Evolutionary conservation across 2,797 vertebrate genomes (phyloP).

Genomic region (Danio kyathit): DNA sequence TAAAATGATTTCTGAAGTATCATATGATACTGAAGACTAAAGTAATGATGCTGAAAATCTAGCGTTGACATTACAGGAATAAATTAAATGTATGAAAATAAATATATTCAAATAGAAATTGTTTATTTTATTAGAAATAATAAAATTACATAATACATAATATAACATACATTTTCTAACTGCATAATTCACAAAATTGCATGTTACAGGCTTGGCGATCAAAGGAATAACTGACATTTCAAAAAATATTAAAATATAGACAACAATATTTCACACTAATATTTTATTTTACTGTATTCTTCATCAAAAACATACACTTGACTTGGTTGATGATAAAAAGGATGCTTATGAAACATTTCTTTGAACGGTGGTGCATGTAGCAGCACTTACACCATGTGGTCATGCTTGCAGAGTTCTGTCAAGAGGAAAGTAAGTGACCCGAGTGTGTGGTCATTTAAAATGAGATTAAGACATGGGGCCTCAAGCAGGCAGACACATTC

Average conservation of each 20-base stretch:
- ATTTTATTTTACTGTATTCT: not conserved
- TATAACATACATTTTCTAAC: not conserved
- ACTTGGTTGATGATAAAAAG: not conserved
- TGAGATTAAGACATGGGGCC: not conserved
- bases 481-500: not conserved
- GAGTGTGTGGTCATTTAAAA: slow-evolving; percentile 13
- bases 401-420: not conserved
- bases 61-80: not conserved
- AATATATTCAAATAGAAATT: not conserved
- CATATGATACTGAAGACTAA: not conserved
- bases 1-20: not conserved
- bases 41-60: not conserved
- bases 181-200: too few relatives aligned
- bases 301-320: not conserved
- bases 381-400: not conserved
- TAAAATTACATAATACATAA: not conserved
- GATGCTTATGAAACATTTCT: not conserved
- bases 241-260: too few relatives aligned
- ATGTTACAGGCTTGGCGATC: too few relatives aligned
- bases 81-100: not conserved
- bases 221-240: too few relatives aligned
- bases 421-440: slow-evolving; percentile 14
- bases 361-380: not conserved
- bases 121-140: not conserved
- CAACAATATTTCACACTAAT: too few relatives aligned